Evolutionary conservation across 2,888 invertebrate genomes (phyloP).

Genomic region (Drosophila trichaetosa): DNA sequence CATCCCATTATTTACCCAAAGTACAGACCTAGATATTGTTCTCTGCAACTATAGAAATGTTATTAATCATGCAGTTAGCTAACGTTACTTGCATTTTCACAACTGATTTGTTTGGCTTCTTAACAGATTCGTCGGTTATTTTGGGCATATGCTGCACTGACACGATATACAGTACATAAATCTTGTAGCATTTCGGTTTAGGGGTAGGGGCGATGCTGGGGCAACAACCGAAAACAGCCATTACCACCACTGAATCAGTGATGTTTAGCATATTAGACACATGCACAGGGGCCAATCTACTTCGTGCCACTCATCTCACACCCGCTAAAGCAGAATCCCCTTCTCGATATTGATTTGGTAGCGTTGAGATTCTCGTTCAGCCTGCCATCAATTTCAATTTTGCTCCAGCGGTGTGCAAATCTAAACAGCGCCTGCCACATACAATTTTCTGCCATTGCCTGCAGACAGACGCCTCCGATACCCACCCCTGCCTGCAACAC

Average conservation of each 20-base stretch:
- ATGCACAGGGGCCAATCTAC: constrained; percentile 63
- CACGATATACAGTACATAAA: constrained; percentile 52
- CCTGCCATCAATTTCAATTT: constrained; percentile 84
- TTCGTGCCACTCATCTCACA: background rate
- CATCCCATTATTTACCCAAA: background rate
- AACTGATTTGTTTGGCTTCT: constrained; percentile 48
- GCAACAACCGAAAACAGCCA: constrained; percentile 33
- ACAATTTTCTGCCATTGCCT: constrained; percentile 70
- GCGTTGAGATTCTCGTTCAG: constrained; percentile 54
- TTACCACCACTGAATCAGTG: constrained; percentile 73
- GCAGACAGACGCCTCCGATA: constrained; percentile 53
- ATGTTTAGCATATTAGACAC: constrained; percentile 77
- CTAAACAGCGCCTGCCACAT: constrained; percentile 72
- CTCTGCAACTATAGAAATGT: background rate
- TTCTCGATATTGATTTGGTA: constrained; percentile 53
- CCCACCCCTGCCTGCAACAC: constrained; percentile 1
- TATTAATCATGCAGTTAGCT: constrained; percentile 28
- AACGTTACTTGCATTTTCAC: constrained; percentile 43
- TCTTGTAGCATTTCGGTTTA: constrained; percentile 46
- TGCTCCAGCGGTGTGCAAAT: constrained; percentile 68
- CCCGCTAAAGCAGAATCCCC: background rate
- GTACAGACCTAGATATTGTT: background rate
- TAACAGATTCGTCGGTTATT: constrained; percentile 35
- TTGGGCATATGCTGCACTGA: constrained; percentile 50
- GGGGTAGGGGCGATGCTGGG: background rate